Conservation (phyloP, 1,140 invertebrate species). For the Holcopasites calliopsidis region DNA sequence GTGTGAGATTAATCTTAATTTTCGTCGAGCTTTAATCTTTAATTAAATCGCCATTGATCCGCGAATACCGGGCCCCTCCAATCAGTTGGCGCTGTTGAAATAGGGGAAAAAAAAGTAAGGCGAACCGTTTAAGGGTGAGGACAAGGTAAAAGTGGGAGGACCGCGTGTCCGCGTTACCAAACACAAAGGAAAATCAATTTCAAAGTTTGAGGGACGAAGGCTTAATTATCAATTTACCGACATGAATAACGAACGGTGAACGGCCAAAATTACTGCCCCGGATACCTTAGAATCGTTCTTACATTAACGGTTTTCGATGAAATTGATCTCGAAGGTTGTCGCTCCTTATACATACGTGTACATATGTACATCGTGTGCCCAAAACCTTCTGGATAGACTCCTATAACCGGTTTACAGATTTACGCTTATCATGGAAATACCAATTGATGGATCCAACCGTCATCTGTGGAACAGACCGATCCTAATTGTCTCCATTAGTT, state of each 20-base stretch:
- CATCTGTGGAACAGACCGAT: too few relatives aligned
- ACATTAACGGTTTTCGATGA: conserved; percentile 27
- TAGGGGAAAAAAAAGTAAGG: neutral
- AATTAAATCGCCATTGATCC: conserved; percentile 77
- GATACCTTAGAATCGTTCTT: conserved; percentile 36
- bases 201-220: neutral
- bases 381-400: neutral
- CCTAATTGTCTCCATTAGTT: too few relatives aligned
- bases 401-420: neutral
- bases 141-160: neutral
- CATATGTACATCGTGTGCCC: neutral
- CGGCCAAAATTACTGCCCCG: conserved; percentile 12
- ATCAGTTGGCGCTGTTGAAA: conserved; percentile 17
- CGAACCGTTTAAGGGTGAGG: too few relatives aligned
- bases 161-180: conserved; percentile 1
- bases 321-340: neutral
- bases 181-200: conserved; percentile 71
- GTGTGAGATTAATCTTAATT: conserved; percentile 76
- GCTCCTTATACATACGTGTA: too few relatives aligned
- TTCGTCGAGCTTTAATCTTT: conserved; percentile 74
- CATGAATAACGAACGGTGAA: conserved; percentile 67
- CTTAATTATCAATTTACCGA: conserved; percentile 76
- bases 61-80: conserved; percentile 36
- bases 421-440: too few relatives aligned
- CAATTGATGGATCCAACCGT: too few relatives aligned